Conservation (phyloP, 1,140 invertebrate species). For the Conus ventricosus region DNA sequence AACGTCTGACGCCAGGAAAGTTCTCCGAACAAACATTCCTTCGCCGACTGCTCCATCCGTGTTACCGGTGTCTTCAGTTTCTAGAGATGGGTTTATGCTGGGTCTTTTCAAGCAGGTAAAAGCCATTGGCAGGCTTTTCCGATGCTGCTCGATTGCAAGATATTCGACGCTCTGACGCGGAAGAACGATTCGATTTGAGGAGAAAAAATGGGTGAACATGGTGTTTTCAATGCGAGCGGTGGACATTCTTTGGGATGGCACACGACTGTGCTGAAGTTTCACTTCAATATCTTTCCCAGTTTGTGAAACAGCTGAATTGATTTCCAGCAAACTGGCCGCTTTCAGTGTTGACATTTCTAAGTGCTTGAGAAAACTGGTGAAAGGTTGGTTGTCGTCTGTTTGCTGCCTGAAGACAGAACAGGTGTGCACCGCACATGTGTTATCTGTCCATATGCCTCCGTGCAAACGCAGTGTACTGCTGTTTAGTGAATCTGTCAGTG, state of each 20-base stretch:
- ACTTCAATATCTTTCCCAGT: neutral
- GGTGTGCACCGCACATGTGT: neutral
- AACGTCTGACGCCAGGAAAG: neutral
- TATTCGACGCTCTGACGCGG: neutral
- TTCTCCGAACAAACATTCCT: neutral
- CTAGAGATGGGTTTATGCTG: neutral
- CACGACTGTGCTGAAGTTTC: neutral
- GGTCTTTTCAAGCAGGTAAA: neutral
- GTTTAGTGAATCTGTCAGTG: neutral
- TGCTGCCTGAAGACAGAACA: neutral
- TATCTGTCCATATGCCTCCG: neutral
- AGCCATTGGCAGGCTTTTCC: neutral
- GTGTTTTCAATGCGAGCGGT: neutral
- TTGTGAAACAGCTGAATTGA: neutral
- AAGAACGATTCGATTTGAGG: neutral
- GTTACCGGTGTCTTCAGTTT: neutral
- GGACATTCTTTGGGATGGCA: neutral
- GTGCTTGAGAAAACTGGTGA: neutral
- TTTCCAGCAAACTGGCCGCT: neutral
- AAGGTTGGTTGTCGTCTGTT: neutral
- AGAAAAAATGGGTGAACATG: neutral
- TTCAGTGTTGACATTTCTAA: neutral
- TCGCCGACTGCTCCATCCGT: no score
- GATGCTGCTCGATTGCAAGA: neutral
- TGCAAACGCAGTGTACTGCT: neutral